Evolutionary conservation across 2,888 invertebrate genomes (phyloP), one percentile per base, ranked within the genome.

Genomic region (Tipula unca): DNA sequence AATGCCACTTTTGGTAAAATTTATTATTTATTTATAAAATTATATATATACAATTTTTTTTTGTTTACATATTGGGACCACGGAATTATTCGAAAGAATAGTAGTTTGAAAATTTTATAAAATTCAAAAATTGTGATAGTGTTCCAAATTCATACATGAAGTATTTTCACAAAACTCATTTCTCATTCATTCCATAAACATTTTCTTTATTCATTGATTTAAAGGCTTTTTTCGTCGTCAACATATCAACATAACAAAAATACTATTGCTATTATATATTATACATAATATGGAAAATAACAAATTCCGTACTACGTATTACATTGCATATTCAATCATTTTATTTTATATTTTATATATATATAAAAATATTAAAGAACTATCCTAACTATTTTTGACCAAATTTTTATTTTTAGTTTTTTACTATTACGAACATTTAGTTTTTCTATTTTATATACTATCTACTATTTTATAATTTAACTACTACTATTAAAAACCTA

Each of bases 291-390:
- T 25, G 69, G 69, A 69, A 69, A 8, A 10, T 25, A 48, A 17
- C 4, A 48, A 69, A 25, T 25, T 69, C 69, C 69, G 69, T 69
- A 25, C 69, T 69, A 69, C 69, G 25, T 69, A 69, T 69, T 69
- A 69, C 25, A 69, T 69, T 69, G 69, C 69, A 69, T 69, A 69
- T 69, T 69, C 69, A 69, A 69, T 69, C 69, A 69, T 69, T 69
- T 69, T 69, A 25, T 69, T 69, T 69, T 69, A 69, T 69, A 69
- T 25, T 69, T 69, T 69, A 69, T 69, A 69, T 69, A 69, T 69
- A 69, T 69, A 25, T 25, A 10, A 69, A 69, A 69, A n/a, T 48
- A 48, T 69, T 48, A 48, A 32, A 69, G 10, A 69, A 69, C 48
- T 48, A 48, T 48, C 69, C 69, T 69, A 25, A 69, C 25, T 69